Conservation (phyloP, 2,797 vertebrate genomes). For the Ispidina picta region DNA sequence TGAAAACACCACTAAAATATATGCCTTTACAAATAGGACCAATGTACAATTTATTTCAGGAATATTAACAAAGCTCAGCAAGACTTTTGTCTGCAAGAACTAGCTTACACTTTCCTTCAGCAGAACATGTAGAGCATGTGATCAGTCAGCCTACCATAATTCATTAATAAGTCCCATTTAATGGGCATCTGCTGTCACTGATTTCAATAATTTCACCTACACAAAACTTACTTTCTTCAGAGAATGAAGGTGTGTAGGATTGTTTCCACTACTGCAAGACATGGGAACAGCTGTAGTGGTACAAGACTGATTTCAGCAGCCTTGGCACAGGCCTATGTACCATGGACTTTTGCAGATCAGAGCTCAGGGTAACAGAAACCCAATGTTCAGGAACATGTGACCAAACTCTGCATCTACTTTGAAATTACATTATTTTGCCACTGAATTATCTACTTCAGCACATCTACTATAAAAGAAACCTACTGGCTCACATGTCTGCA, state of each 20-base stretch:
- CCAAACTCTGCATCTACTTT: background rate
- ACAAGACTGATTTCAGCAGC: background rate
- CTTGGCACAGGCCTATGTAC: background rate
- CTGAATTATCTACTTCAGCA: background rate
- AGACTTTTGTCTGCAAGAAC: background rate
- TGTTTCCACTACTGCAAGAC: background rate
- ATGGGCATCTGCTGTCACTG: background rate
- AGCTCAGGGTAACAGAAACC: background rate
- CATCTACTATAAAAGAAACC: background rate
- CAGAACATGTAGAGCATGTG: background rate
- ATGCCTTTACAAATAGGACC: background rate
- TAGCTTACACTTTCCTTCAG: background rate
- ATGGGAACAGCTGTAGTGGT: background rate
- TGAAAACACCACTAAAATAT: background rate
- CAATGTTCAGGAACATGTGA: background rate
- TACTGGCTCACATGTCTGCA: accelerated
- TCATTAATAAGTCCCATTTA: background rate
- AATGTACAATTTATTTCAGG: background rate
- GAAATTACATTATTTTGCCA: background rate
- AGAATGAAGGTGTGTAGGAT: background rate
- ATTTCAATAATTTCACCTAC: background rate
- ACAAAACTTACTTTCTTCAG: background rate
- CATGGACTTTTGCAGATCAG: background rate
- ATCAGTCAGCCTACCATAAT: background rate
- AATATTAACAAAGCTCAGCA: background rate